phyloP scores from a whole-genome alignment of 2,113 vertebrate genomes.

The Vanacampus margaritifer region DNA sequence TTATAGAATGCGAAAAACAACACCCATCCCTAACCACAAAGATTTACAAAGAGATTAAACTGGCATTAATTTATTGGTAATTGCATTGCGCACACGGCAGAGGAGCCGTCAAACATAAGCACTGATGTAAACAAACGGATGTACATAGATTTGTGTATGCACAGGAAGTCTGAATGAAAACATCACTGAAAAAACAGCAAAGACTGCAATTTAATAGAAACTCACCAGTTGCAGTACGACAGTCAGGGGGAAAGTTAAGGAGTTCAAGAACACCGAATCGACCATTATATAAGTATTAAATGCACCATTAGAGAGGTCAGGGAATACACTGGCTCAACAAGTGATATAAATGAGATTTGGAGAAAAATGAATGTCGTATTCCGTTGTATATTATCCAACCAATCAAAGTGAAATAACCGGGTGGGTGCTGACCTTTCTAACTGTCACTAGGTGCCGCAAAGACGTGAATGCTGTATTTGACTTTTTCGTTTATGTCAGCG shows the following conservation, averaged over 20 bases:
- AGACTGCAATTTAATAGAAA: not conserved
- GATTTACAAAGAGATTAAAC: not conserved
- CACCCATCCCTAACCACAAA: not conserved
- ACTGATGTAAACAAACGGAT: not conserved
- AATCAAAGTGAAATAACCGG: too few relatives aligned
- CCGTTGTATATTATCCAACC: too few relatives aligned
- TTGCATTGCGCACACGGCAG: not conserved
- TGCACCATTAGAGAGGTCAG: not conserved
- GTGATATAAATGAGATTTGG: not conserved
- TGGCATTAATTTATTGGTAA: not conserved
- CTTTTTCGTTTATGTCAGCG: conserved; percentile 25
- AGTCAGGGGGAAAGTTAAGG: not conserved
- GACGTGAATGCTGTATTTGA: conserved; percentile 22
- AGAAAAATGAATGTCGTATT: too few relatives aligned
- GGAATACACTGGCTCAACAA: not conserved
- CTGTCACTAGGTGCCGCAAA: not conserved
- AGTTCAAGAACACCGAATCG: not conserved
- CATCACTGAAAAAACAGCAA: not conserved
- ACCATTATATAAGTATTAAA: not conserved
- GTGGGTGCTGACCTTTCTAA: not conserved
- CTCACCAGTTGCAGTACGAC: not conserved
- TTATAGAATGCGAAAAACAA: not conserved
- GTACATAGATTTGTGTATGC: not conserved
- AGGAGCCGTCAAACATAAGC: not conserved
- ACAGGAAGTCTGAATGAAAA: not conserved